phyloP scores from a whole-genome alignment of 2,113 vertebrate species.

The Alaudala cheleensis region DNA sequence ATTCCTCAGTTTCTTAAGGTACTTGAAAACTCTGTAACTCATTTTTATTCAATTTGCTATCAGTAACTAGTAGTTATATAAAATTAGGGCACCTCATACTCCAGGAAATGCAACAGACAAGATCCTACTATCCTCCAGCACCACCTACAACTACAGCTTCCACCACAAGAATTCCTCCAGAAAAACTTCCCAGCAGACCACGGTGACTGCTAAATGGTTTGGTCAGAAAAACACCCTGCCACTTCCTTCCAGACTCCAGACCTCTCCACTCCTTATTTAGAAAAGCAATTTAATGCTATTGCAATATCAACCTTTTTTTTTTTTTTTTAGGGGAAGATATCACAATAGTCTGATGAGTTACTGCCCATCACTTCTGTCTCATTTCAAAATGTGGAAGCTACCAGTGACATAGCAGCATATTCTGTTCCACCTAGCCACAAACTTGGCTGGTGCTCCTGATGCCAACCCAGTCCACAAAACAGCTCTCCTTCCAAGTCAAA shows the following conservation, averaged over 20 bases:
- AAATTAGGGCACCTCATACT: neutral
- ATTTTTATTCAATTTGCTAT: neutral
- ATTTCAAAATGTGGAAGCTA: neutral
- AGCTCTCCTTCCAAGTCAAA: neutral
- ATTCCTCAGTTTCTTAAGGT: neutral
- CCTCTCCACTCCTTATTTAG: neutral
- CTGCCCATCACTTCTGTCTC: neutral
- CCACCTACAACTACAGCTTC: neutral
- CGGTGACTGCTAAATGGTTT: neutral
- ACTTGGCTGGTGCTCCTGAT: neutral
- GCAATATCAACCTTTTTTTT: neutral
- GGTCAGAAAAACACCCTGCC: neutral
- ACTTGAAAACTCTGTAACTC: neutral
- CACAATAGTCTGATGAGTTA: neutral
- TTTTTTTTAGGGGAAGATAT: neutral
- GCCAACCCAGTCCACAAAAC: neutral
- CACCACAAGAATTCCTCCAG: neutral
- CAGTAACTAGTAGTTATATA: neutral
- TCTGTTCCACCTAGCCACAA: neutral
- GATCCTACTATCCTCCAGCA: neutral
- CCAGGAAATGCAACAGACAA: neutral
- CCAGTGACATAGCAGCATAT: neutral
- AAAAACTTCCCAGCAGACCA: neutral
- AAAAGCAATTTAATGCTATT: neutral
- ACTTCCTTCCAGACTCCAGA: neutral